Base-by-base conservation (phyloP, 2,888 invertebrate genomes). In the Tiliacea citrago region DNA sequence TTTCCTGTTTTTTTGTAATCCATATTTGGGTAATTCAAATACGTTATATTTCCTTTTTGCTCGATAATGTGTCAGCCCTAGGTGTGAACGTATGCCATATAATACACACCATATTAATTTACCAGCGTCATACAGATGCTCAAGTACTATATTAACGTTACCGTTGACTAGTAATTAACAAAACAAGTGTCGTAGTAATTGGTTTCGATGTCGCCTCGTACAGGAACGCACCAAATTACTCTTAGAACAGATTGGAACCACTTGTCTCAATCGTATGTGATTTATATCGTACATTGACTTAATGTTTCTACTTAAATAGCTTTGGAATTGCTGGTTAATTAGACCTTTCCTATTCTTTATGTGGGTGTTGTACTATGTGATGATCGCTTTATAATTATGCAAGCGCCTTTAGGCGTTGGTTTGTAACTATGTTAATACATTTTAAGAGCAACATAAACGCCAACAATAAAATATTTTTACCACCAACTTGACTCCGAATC, bases 171-270 rank as follows among this genome's bases (percentile, higher is more conserved):
- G 90, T 93, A 93, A 94, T 94, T 93, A 93, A 92, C 91, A 91
- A 91, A 91, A 93, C 93, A 94, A 93, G 92, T 93, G 92, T 90
- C 91, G 88, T n/a, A 87, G 88, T 93, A 92, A 94, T 94, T 93
- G 93, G 91, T 92, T 91, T 90, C 89, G 89, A 90, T 89, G 91
- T 88, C 89, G 84, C 82, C 85, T 83, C 85, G 83, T 87, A 88
- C 87, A 88, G 88, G 89, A 89, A 88, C 87, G 86, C 85, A 75
- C 77, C 72, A 63, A 83, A 79, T 80, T 68, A 70, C 84, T 83
- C 53, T 80, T 79, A 77, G 70, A 71, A 73, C 79, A 86, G 82
- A 89, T 84, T 86, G 88, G 69, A 77, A 60, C 68, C 78, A 69
- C 77, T 85, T 82, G 81, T 81, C 70, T 68, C 68, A 73, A 77